Percentiles rank a stretch among this genome's conserved stretches.
phyloP scores from a whole-genome alignment of 2,888 invertebrate species.

The Drosophila sordidapex region DNA sequence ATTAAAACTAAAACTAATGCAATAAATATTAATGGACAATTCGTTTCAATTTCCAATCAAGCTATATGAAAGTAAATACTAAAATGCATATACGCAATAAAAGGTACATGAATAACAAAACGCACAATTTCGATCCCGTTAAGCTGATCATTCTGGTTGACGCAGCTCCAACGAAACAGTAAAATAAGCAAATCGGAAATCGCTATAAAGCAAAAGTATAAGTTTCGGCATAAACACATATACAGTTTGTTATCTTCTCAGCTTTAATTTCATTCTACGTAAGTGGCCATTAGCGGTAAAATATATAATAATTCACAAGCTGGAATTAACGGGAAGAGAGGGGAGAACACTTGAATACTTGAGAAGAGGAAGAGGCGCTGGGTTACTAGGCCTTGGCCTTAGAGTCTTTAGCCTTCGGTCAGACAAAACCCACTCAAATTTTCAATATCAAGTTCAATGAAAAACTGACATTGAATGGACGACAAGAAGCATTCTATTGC shows the following conservation, averaged over 20 bases:
- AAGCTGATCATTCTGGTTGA: background rate
- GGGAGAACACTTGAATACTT: background rate
- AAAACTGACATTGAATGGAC: conserved; percentile 69
- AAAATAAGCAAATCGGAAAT: background rate
- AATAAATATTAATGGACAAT: background rate
- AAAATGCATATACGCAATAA: background rate
- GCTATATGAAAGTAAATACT: background rate
- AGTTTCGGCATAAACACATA: background rate
- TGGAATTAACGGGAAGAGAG: background rate
- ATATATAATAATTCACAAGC: background rate
- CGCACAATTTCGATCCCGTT: background rate
- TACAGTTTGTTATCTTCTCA: background rate
- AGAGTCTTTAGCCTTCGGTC: conserved; percentile 28
- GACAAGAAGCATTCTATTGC: conserved; percentile 10
- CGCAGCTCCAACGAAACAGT: background rate
- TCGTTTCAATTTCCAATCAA: background rate
- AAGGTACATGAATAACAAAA: background rate
- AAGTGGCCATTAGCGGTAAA: background rate
- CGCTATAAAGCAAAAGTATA: background rate
- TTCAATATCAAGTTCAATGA: conserved; percentile 76
- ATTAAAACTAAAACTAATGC: background rate
- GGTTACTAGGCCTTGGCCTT: conserved; percentile 27
- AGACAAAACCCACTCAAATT: conserved; percentile 48
- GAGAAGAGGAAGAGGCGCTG: background rate
- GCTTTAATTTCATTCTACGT: background rate